A percentile compares a stretch with the other conserved stretches of the same genome.
Evolutionary conservation across 2,113 vertebrate species (phyloP).

Genomic region (Erpornis zantholeuca): DNA sequence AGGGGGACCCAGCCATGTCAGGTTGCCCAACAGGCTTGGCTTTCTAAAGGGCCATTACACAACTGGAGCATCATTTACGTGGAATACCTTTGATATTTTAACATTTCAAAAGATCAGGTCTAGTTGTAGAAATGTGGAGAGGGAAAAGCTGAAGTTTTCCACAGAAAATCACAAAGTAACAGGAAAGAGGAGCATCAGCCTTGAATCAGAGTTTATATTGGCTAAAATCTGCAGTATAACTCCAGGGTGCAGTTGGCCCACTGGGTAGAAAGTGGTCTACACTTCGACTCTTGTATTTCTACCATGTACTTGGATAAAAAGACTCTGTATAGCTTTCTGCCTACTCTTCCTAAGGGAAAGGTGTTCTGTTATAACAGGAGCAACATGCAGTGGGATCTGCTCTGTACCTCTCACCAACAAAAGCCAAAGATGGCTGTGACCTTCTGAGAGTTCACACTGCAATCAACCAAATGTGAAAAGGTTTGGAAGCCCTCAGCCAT

Average conservation of each 20-base stretch:
- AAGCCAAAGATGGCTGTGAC: background rate
- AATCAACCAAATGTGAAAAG: background rate
- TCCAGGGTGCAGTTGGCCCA: background rate
- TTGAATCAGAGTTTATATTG: background rate
- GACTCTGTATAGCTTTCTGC: fast-evolving
- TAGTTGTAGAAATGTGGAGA: background rate
- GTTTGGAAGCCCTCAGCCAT: background rate
- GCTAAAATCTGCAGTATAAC: background rate
- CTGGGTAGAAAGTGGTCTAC: background rate
- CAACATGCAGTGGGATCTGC: background rate
- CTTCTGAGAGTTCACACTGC: background rate
- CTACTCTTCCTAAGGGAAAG: background rate
- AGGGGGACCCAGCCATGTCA: background rate
- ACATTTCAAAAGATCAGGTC: background rate
- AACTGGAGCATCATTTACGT: background rate
- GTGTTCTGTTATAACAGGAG: background rate
- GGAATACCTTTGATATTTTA: background rate
- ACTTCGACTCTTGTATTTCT: background rate
- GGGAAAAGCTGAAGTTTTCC: background rate
- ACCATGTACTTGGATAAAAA: background rate
- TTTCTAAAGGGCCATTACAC: background rate
- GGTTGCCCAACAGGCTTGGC: fast-evolving
- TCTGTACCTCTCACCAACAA: background rate
- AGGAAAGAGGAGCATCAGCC: background rate
- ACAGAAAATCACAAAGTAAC: background rate